phyloP scores from a whole-genome alignment of 2,797 vertebrate genomes.

The Rousettus madagascariensis region DNA sequence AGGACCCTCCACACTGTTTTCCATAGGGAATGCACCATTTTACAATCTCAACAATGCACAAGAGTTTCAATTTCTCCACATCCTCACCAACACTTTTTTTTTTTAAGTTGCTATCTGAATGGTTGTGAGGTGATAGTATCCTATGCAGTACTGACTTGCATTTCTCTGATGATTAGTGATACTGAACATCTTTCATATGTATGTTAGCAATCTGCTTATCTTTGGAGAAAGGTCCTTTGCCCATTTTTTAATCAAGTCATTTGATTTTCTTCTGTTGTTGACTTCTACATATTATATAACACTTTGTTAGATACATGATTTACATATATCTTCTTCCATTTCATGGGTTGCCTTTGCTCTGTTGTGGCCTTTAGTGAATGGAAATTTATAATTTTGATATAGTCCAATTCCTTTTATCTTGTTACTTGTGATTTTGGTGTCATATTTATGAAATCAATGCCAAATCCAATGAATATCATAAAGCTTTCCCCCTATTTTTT shows the following conservation, averaged over 20 bases:
- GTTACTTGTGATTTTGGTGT: neutral
- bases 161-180: neutral
- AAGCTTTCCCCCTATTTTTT: neutral
- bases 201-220: neutral
- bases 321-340: neutral
- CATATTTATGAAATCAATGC: neutral
- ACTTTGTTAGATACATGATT: neutral
- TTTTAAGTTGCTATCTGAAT: neutral
- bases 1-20: neutral
- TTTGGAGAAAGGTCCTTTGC: neutral
- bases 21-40: neutral
- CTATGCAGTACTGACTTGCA: neutral
- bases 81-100: neutral
- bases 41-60: neutral
- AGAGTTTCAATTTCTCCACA: neutral
- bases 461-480: neutral
- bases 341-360: neutral
- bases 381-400: conserved; percentile 11
- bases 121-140: neutral
- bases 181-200: neutral
- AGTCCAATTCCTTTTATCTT: neutral
- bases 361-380: neutral
- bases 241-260: neutral
- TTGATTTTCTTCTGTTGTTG: neutral
- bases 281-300: neutral